Evolutionary conservation across 2,113 vertebrate species (phyloP), one percentile per base, ranked within the genome.

Genomic region (Caranx ignobilis): DNA sequence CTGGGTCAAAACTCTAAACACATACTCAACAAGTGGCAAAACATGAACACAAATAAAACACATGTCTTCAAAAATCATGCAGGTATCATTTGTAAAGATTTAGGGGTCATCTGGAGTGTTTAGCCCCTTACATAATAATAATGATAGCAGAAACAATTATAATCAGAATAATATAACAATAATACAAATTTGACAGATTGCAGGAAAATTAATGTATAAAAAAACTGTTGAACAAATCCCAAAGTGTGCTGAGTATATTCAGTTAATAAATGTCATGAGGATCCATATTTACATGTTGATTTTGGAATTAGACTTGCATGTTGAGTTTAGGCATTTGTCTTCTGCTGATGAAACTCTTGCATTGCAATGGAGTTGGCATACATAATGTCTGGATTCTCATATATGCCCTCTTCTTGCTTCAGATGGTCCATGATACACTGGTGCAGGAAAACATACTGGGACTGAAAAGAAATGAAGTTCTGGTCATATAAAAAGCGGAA

Each of bases 361-460:
- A 95, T 83, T 4, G 92, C 95, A 0, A 83, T 78, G 2, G 81
- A 60, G 2, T 96, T 96, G 70, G 83, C 88, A 0, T 96, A 96
- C 7, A 95, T 73, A 31, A 87, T 50, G 3, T 92, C 89, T 1
- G 31, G 2, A 1, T 96, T 95, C 83, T 94, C 86, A 0, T 91
- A 87, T 31, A 93, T 35, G 11, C 69, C n/a, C n/a, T 95, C 93
- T 0, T 88, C 13, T 5, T 55, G 1, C 1, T 54, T 41, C 60
- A 94, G 74, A 59, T 11, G 39, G 71, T 95, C 93, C 87, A 96
- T 77, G 83, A 97, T 91, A 82, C 96, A 96, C 16, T 96, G 95
- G 87, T 97, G 96, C 76, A 97, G 90, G 77, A 97, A 97, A 35
- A 97, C 31, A 0, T 97, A 97, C 90, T 97, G 97, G 11, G 92